Evolutionary conservation across 2,113 vertebrate species (phyloP).

Genomic region (Haliaeetus leucogaster): DNA sequence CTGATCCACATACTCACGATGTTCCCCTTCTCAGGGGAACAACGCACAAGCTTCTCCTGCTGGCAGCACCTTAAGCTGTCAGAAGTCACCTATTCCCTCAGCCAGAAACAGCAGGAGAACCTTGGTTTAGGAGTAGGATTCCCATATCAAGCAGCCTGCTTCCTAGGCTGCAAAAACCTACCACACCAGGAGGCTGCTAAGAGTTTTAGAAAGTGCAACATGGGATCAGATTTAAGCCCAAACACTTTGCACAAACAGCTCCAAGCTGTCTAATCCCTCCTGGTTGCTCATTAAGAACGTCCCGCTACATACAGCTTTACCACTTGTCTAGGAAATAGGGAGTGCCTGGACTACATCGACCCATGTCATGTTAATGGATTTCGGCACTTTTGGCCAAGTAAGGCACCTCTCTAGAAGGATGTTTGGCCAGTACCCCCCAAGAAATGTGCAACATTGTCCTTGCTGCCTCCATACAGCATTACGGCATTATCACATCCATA

Average conservation of each 20-base stretch:
- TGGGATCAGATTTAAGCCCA: neutral
- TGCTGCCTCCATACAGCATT: neutral
- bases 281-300: neutral
- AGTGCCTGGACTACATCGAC: neutral
- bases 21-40: neutral
- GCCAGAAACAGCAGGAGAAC: neutral
- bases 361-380: neutral
- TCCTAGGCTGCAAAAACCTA: neutral
- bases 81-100: neutral
- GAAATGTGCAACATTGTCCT: accelerated
- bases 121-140: neutral
- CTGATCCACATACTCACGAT: neutral
- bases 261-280: neutral
- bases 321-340: neutral
- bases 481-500: accelerated
- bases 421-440: neutral
- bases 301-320: neutral
- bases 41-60: neutral
- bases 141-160: neutral
- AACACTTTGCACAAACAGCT: neutral
- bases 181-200: neutral
- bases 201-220: neutral
- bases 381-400: neutral
- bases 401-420: neutral
- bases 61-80: neutral